Conservation (phyloP, 2,888 invertebrate species). For the Arctia plantaginis region DNA sequence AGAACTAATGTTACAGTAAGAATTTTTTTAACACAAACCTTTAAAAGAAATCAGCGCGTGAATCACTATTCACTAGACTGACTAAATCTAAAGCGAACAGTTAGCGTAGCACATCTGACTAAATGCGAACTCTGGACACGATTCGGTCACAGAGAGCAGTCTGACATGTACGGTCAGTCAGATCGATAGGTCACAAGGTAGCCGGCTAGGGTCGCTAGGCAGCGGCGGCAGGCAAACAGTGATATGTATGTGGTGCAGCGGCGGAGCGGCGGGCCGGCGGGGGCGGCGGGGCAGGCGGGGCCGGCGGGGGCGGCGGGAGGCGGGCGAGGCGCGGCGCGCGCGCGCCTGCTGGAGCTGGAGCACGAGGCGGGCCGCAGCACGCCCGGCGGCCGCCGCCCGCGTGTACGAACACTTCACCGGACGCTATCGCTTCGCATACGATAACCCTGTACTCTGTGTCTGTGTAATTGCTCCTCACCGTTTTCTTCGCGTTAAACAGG, state of each 20-base stretch:
- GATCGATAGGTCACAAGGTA: not conserved
- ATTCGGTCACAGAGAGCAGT: not conserved
- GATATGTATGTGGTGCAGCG: slow-evolving; percentile 65
- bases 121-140: not conserved
- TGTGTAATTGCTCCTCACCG: not conserved
- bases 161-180: not conserved
- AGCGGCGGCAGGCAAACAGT: slow-evolving; percentile 37
- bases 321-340: slow-evolving; percentile 66
- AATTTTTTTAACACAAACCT: not conserved
- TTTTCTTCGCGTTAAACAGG: not conserved
- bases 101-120: not conserved
- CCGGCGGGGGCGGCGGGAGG: slow-evolving; percentile 49
- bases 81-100: not conserved
- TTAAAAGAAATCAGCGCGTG: not conserved
- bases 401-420: slow-evolving; percentile 51
- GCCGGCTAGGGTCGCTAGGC: slow-evolving; percentile 1
- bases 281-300: slow-evolving; percentile 24
- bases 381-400: slow-evolving; percentile 75
- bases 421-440: slow-evolving; percentile 19
- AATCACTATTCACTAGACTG: slow-evolving; percentile 70
- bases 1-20: not conserved
- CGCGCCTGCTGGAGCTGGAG: slow-evolving; percentile 83
- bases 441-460: not conserved
- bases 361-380: slow-evolving; percentile 84
- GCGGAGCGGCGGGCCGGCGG: slow-evolving; percentile 50